Percentiles rank a stretch among this genome's conserved stretches.
These are phyloP conservation scores for Thunnus thynnus DNA, from an alignment of 2,113 vertebrate genomes.

Conservation along the genomic window DNA sequence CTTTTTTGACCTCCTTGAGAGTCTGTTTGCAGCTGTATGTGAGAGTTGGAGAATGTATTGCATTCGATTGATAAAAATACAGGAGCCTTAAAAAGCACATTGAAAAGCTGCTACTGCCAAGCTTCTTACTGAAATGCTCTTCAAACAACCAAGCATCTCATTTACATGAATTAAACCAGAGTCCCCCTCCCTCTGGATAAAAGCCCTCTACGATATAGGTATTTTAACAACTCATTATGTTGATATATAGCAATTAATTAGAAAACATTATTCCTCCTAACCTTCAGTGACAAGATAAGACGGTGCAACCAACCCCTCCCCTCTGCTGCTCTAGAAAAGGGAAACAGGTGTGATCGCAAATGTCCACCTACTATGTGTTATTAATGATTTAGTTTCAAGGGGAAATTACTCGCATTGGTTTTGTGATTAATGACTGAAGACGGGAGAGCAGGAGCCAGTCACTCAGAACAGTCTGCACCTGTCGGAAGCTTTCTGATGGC, in stretches of 20 bases:
- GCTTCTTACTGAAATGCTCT: slow-evolving; percentile 20
- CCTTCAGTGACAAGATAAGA: slow-evolving; percentile 52
- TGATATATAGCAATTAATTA: slow-evolving; percentile 65
- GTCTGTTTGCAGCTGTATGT: not conserved
- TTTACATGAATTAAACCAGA: slow-evolving; percentile 23
- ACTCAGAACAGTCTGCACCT: slow-evolving; percentile 65
- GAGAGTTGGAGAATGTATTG: not conserved
- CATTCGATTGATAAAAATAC: not conserved
- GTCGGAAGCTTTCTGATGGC: slow-evolving; percentile 38
- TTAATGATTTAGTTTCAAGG: slow-evolving; percentile 70
- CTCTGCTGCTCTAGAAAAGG: slow-evolving; percentile 17
- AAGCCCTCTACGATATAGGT: slow-evolving; percentile 23
- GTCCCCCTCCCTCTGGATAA: slow-evolving; percentile 1
- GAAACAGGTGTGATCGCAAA: slow-evolving; percentile 57
- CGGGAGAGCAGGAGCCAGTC: slow-evolving; percentile 57
- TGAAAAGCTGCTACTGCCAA: not conserved
- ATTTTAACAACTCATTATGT: slow-evolving; percentile 59
- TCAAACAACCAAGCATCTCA: slow-evolving; percentile 6
- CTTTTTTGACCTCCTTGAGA: not conserved
- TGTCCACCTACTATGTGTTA: slow-evolving; percentile 57
- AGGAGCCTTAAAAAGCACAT: not conserved
- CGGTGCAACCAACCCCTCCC: slow-evolving; percentile 16
- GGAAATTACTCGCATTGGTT: slow-evolving; percentile 58
- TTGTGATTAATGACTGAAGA: slow-evolving; percentile 75
- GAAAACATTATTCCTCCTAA: slow-evolving; percentile 55